These are phyloP conservation scores for Stenotaenia linearis DNA, from an alignment of 2,888 invertebrate genomes.

Conservation along the genomic window DNA sequence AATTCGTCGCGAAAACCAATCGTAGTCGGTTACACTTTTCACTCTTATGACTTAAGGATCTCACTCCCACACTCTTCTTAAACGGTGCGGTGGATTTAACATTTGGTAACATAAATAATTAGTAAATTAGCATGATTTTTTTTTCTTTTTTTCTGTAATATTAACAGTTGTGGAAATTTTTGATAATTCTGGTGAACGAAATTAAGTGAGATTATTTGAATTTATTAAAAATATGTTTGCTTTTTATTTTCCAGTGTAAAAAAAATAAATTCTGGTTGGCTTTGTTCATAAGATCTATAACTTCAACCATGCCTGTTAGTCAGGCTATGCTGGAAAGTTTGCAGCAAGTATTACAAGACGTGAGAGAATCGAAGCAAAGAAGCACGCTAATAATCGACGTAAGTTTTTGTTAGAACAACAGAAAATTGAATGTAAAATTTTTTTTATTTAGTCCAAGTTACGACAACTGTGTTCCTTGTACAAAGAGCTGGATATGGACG, in stretches of 20 bases:
- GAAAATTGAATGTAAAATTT: too few relatives aligned
- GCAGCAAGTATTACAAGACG: constrained; percentile 28
- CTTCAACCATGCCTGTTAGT: constrained; percentile 21
- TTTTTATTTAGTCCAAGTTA: constrained; percentile 33
- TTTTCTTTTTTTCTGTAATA: background rate
- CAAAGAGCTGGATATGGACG: constrained; percentile 40
- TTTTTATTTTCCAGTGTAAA: background rate
- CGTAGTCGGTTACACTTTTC: background rate
- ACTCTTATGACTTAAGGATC: background rate
- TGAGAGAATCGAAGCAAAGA: background rate
- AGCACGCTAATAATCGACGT: constrained; percentile 29
- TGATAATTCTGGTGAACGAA: background rate
- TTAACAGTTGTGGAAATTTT: too few relatives aligned
- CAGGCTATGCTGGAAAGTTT: constrained; percentile 27
- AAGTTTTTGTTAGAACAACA: too few relatives aligned
- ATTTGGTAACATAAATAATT: constrained; percentile 3
- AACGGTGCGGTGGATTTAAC: background rate
- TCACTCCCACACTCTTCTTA: background rate
- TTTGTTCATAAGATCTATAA: background rate
- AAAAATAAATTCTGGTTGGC: background rate
- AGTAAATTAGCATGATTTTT: background rate
- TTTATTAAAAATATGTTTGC: background rate
- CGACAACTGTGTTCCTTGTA: constrained; percentile 35
- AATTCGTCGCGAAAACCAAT: background rate
- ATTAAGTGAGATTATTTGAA: background rate